Base-by-base conservation (phyloP, 2,888 invertebrate genomes). In the Euphydryas editha region DNA sequence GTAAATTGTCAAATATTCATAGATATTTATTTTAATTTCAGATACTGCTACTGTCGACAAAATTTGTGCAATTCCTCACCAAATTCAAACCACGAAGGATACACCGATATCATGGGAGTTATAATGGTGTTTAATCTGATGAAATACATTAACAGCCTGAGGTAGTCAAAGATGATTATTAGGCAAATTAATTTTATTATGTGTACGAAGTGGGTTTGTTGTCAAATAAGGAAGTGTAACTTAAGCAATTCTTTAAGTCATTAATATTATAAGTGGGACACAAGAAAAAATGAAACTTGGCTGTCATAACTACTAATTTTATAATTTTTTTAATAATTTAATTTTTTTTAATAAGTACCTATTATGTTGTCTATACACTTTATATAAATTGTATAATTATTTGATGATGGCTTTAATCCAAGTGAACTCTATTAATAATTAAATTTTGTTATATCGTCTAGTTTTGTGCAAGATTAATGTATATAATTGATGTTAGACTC, bases 21-120 rank as follows among this genome's bases (percentile, higher is more conserved):
- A 8, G 8, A 46, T 46, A 30, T 20, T 46, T 47, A 30, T 17
- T 47, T 10, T 36, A 0, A 65, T 88, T 90, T 17, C 88, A 92
- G 92, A 75, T 95, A 95, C 83, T 97, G 97, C 82, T 97, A 96
- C 83, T 97, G 97, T 79, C 93, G 95, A 46, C 93, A 93, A 54
- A 93, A 95, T 78, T 89, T 96, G 51, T 97, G 97, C 87, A 97
- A 97, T 85, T 87, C 94, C 81, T 93, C 81, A 37, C 86, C 92
- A 18, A 89, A 77, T 65, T 84, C 92, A 2, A 89, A 83, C 80
- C 78, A 93, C 81, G 85, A 90, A 72, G 90, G 90, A 2, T 93
- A 93, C 80, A 93, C 94, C 0, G 94, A 94, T 79, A 93, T 94
- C 60, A 94, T 95, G 93, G 94, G 93, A 30, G 93, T 94, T 65